Conservation (phyloP, 2,113 vertebrate genomes). For the Macaca nemestrina region DNA sequence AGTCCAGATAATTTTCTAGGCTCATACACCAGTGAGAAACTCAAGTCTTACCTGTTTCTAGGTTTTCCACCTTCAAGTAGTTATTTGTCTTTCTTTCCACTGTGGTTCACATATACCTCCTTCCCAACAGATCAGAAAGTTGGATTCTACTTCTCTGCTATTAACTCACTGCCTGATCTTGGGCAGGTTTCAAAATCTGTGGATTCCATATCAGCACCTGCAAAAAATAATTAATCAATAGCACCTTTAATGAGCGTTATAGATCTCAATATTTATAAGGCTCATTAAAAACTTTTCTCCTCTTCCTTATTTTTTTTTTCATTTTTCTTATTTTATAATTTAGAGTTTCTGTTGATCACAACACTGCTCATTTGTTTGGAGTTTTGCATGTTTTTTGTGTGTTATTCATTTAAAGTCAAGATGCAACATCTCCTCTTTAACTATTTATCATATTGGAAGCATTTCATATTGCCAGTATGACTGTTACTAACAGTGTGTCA, state of each 20-base stretch:
- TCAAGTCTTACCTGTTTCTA: not conserved
- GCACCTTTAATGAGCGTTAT: not conserved
- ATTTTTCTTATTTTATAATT: conserved; percentile 16
- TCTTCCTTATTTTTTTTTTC: not conserved
- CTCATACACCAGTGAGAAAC: not conserved
- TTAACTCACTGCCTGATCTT: not conserved
- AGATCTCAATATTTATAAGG: not conserved
- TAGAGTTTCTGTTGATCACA: not conserved
- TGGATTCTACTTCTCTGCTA: not conserved
- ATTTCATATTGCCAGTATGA: conserved; percentile 37
- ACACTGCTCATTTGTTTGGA: not conserved
- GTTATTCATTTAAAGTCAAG: conserved; percentile 47
- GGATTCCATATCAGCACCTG: not conserved
- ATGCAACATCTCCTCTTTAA: not conserved
- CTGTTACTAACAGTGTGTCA: conserved; percentile 23
- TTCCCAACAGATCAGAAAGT: not conserved
- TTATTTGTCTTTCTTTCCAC: not conserved
- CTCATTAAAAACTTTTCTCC: not conserved
- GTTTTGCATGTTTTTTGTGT: conserved; percentile 43
- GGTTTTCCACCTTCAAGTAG: not conserved
- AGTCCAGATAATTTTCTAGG: not conserved
- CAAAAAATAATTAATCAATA: not conserved
- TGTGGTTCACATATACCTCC: not conserved
- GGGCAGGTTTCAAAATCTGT: not conserved
- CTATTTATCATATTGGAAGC: conserved; percentile 35